Base-by-base conservation (phyloP, 1,140 invertebrate species). In the Diploscapter pachys region DNA sequence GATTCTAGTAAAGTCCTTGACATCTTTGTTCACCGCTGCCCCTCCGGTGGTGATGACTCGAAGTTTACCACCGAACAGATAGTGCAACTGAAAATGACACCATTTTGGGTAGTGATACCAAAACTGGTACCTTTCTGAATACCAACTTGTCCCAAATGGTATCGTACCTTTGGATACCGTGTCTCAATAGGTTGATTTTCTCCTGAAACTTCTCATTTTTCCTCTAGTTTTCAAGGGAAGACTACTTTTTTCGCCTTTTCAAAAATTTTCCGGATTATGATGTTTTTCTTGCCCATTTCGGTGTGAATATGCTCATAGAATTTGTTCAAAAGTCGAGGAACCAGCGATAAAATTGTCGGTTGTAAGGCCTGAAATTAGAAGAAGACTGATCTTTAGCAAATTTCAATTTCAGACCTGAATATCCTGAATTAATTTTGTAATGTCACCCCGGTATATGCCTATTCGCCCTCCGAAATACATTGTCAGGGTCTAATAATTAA, bases 281-380 rank as follows among this genome's bases (percentile, higher is more conserved):
- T 70, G n/a, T 63, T 68, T 50, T 71, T 76, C 51, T 72, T 65
- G 3, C 48, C 68, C 6, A 79, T 66, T 64, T 78, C 71, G 48
- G 78, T 63, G 50, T 79, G 54, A 51, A 84, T 83, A 52, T 77
- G 62, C 52, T 81, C 87, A 78, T 88, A 85, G 6, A 89, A 84
- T 74, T 87, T 83, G 73, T 88, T 88, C 3, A 89, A 78, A 11
- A 89, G 76, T 49, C 88, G 75, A 4, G 88, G 88, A 5, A 89
- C 88, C 31, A 87, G 84, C 6, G 86, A 80, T 64, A 88, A 86
- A 50, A 87, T 71, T 5, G 86, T 88, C 8, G 88, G 88, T 76
- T 86, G 83, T 3, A 89, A 76, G 6, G 55, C 52, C 66, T 80
- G 31, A 31, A 31, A 31, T 31, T 31, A 31, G 31, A 31, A 31